These are phyloP conservation scores for Alosa alosa DNA, from an alignment of 2,113 vertebrate species.

Conservation along the genomic window DNA sequence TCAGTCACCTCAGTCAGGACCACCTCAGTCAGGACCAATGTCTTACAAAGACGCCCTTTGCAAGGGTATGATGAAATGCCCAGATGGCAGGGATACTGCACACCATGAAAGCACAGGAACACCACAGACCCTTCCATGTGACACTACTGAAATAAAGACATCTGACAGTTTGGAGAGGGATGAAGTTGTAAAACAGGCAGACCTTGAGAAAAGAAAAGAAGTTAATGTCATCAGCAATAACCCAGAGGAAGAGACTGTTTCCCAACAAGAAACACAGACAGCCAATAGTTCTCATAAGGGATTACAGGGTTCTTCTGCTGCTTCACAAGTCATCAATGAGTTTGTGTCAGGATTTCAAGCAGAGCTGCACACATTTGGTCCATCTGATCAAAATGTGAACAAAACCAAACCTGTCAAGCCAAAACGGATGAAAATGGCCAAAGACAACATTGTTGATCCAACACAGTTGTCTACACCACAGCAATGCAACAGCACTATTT, in stretches of 20 bases:
- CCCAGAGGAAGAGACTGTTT: slow-evolving; percentile 6
- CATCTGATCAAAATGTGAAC: slow-evolving; percentile 50
- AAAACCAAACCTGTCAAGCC: slow-evolving; percentile 59
- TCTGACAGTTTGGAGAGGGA: neutral
- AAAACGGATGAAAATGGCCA: slow-evolving; percentile 63
- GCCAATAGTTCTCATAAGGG: slow-evolving; percentile 16
- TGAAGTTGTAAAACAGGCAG: slow-evolving; percentile 2
- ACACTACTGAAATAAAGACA: slow-evolving; percentile 14
- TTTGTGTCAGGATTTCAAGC: slow-evolving; percentile 51
- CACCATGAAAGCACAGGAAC: neutral
- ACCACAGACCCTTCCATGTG: neutral
- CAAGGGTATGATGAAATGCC: slow-evolving; percentile 23
- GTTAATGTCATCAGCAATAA: neutral
- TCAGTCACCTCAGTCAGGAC: neutral
- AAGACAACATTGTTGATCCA: slow-evolving; percentile 31
- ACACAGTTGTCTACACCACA: slow-evolving; percentile 13
- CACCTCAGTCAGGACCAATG: neutral
- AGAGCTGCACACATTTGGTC: slow-evolving; percentile 57
- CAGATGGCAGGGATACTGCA: neutral
- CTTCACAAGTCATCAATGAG: slow-evolving; percentile 44
- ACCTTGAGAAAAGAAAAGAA: neutral
- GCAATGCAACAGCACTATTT: neutral
- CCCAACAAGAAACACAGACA: neutral
- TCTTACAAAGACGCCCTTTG: slow-evolving; percentile 28
- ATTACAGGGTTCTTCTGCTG: slow-evolving; percentile 13